Evolutionary conservation across 2,113 vertebrate species (phyloP).

Genomic region (Syngnathus typhle): DNA sequence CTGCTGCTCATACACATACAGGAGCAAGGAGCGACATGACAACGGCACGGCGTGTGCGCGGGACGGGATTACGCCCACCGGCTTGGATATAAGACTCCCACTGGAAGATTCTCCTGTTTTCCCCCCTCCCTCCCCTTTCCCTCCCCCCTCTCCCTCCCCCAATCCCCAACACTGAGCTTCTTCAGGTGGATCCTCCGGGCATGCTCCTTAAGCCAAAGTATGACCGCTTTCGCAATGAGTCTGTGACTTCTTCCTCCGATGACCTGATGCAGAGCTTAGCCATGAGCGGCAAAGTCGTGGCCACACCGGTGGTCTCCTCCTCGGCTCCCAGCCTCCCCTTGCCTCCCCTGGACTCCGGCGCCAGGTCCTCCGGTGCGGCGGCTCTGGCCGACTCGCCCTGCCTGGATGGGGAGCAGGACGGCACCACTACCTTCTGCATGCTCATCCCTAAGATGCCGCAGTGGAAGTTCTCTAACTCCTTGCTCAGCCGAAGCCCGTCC

Average conservation of each 20-base stretch:
- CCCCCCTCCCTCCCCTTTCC: conserved; percentile 23
- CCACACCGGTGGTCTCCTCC: conserved; percentile 69
- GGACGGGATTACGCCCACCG: conserved; percentile 51
- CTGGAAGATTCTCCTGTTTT: conserved; percentile 45
- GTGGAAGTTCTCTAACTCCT: conserved; percentile 87
- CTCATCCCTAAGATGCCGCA: conserved; percentile 88
- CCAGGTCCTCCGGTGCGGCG: conserved; percentile 58
- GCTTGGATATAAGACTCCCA: conserved; percentile 49
- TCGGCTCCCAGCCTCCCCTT: conserved; percentile 59
- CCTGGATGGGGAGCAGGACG: conserved; percentile 79
- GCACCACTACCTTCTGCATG: conserved; percentile 88
- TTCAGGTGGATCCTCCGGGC: conserved; percentile 71
- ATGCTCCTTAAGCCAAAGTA: conserved; percentile 87
- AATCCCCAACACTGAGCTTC: conserved; percentile 40
- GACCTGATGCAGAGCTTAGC: conserved; percentile 78
- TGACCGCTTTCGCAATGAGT: conserved; percentile 83
- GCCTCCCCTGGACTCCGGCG: conserved; percentile 61
- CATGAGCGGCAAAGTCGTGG: conserved; percentile 78
- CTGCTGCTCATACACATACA: conserved; percentile 55
- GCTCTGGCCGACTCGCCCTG: conserved; percentile 71
- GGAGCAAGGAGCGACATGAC: conserved; percentile 44
- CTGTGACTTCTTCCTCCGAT: conserved; percentile 76
- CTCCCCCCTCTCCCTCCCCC: conserved; percentile 10
- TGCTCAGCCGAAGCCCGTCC: conserved; percentile 83
- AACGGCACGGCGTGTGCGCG: conserved; percentile 33